Evolutionary conservation across 2,888 invertebrate species (phyloP).

Genomic region (Cylindroiulus punctatus): DNA sequence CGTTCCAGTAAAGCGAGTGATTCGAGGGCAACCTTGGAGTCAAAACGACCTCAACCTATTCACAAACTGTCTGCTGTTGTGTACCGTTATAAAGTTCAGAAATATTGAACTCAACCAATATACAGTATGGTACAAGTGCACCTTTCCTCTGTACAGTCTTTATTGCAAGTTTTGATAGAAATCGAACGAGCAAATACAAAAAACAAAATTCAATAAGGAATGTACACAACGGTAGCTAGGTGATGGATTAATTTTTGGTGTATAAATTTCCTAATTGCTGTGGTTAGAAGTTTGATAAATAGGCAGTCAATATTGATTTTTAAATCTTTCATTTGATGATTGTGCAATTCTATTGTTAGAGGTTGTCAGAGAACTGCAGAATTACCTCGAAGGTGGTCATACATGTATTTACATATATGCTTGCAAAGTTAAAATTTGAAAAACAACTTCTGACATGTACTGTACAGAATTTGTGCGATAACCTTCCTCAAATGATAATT

Average conservation of each 20-base stretch:
- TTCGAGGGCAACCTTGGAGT: too few species aligned
- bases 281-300: neutral
- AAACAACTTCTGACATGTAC: too few species aligned
- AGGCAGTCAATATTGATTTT: neutral
- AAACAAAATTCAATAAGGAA: neutral
- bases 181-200: slow-evolving; percentile 7
- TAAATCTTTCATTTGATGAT: too few species aligned
- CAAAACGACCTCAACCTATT: too few species aligned
- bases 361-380: too few species aligned
- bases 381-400: too few species aligned
- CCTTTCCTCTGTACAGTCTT: neutral
- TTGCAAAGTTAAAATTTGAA: too few species aligned
- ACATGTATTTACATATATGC: too few species aligned
- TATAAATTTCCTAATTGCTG: neutral
- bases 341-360: too few species aligned
- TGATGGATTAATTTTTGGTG: neutral
- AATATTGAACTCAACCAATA: neutral
- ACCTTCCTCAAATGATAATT: too few species aligned
- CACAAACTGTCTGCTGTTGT: neutral
- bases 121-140: neutral
- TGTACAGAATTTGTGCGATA: too few species aligned
- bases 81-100: neutral
- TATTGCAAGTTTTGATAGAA: slow-evolving; percentile 11
- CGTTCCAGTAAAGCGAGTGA: too few species aligned
- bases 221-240: neutral